Base-by-base conservation (phyloP, 2,797 vertebrate species). In the Zalophus californianus region DNA sequence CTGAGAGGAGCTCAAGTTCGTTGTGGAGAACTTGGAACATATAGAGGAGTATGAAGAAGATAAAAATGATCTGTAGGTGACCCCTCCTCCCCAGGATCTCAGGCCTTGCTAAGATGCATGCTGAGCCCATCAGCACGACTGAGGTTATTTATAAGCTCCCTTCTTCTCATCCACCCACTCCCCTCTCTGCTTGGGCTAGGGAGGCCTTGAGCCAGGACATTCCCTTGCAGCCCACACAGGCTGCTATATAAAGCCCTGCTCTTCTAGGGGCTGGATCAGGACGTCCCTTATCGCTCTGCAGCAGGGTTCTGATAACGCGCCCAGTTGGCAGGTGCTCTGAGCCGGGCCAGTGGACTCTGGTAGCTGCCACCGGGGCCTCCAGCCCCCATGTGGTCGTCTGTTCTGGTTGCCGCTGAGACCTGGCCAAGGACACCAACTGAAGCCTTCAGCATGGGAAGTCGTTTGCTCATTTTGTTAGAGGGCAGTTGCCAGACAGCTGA, bases 191-290 rank as follows among this genome's bases (percentile, higher is more conserved):
- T 73, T 50, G 32, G 50, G 72, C 54, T 75, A 1, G 90, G 70
- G 91, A 58, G 86, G 95, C 80, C 97, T 85, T 56, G 18, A 52
- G 97, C 97, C 95, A 92, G 97, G 96, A 97, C 97, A 96, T 97
- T 97, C 97, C 90, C 97, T 77, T 20, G 50, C 91, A 94, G 94
- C 89, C 95, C 72, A 60, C 97, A 90, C 84, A 64, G 73, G 75
- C 84, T 93, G 94, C 97, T 96, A 90, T 95, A 92, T 79, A 96
- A 96, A 97, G 91, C 50, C 27, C 64, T 90, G 83, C 60, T 85
- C 95, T 93, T 96, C 83, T 70, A 18, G 2, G n/a, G 92, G 48
- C 60, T 86, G 94, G 90, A 87, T 64, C 93, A 66, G 91, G 92
- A 84, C 7, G 38, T 77, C 88, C 94, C 95, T 97, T 97, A 97